Base-by-base conservation (phyloP, 2,888 invertebrate genomes). In the Folsomia manolachei region DNA sequence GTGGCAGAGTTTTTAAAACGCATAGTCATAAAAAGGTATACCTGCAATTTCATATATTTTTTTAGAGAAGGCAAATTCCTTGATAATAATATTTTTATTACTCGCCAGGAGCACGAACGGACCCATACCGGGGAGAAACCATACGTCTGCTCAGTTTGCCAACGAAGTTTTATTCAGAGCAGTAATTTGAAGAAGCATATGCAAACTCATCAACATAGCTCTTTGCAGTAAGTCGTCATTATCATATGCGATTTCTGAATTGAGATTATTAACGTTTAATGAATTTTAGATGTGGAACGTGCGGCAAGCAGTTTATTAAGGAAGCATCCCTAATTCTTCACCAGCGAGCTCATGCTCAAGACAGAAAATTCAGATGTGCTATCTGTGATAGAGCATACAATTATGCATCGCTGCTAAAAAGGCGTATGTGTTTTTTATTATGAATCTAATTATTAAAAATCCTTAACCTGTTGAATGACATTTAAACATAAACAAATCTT, bases 101-200 rank as follows among this genome's bases (percentile, higher is more conserved):
- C 56, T 56, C 7, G 7, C 21, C n/a, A 78, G 62, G 80, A 80
- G 65, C 80, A 80, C 56, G 80, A 80, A 70, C 52, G 80, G 52
- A 80, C 77, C 62, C 80, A 80, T 68, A 80, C 79, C 9, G 78
- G 78, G 1, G 63, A 80, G 60, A 74, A 76, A 26, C 79, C 79
- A 4, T 80, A 80, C 64, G 72, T 74, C 18, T 80, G 80, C 70
- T 76, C 76, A 11, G 72, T 75, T 62, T 80, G 80, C 27, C 69
- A 69, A n/a, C 60, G 77, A 26, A 73, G 74, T 9, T 80, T 80
- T 26, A 77, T 78, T 51, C 80, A 80, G 61, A 80, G 78, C 56
- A 79, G 79, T 11, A 80, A 80, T 70, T 71, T 80, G 26, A 80
- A 80, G 69, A 80, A 80, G 26, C 80, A 80, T 25, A 76, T 80